phyloP scores from a whole-genome alignment of 1,140 invertebrate genomes.

The Hypsibius dujardini region DNA sequence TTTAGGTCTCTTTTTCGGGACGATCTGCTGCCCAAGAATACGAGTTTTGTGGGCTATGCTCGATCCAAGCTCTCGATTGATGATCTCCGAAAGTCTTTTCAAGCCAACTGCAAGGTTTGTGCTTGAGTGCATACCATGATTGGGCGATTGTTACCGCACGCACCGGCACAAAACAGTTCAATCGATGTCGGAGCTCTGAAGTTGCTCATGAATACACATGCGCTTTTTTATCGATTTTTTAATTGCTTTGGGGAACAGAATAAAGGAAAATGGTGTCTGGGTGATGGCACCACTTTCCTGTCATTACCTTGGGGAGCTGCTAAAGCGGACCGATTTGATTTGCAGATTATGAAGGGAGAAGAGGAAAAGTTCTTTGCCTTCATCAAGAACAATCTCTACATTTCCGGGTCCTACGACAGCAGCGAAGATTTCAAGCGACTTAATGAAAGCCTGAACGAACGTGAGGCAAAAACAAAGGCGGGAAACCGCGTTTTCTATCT shows the following conservation, averaged over 20 bases:
- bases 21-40: constrained; percentile 67
- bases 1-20: constrained; percentile 62
- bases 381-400: constrained; percentile 68
- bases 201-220: no score
- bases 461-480: constrained; percentile 38
- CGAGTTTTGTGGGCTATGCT: constrained; percentile 81
- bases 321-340: constrained; percentile 17
- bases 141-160: no score
- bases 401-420: constrained; percentile 63
- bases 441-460: constrained; percentile 48
- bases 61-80: constrained; percentile 57
- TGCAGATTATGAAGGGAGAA: constrained; percentile 48
- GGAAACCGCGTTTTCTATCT: constrained; percentile 88
- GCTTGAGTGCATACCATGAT: no score
- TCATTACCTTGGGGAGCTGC: no score
- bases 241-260: no score
- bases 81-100: constrained; percentile 43
- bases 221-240: no score
- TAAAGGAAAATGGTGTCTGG: no score
- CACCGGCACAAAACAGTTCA: no score
- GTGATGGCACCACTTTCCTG: no score
- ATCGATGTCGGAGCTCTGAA: no score
- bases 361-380: constrained; percentile 59
- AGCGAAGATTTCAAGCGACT: constrained; percentile 57
- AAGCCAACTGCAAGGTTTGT: constrained; percentile 29